Evolutionary conservation across 2,888 invertebrate genomes (phyloP), one percentile per base, ranked within the genome.

Genomic region (Azorinus chamasolen): DNA sequence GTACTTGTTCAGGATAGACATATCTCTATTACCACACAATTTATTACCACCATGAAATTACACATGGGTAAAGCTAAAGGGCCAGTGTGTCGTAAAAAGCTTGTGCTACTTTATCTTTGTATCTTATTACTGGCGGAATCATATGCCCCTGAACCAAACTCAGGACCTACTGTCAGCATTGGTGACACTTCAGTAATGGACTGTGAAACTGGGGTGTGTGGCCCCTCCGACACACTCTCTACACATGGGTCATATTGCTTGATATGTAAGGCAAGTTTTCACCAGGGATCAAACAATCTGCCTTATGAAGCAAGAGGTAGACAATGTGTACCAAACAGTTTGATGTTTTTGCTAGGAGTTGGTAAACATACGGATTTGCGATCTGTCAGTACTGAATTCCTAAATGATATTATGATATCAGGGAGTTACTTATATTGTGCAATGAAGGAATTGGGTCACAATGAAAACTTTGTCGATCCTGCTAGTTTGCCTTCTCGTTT

Each of bases 341-440:
- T 45, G 6, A 45, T 45, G 4, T 45, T 45, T 16, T 18, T 45
- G 20, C 20, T 18, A 8, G 45, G 6, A 45, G n/a, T 14, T 14
- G 5, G 20, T 18, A n/a, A 18, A n/a, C 4, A 20, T 8, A 20
- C n/a, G 5, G 45, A 45, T 45, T 18, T 45, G 45, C n/a, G 14
- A 8, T 32, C 10, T 4, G 10, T 32, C 32, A 4, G 10, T 4
- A 45, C 45, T 18, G 45, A 45, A 45, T 18, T n/a, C 14, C n/a
- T 45, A 3, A 4, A 45, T 45, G 45, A 45, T 45, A 16, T 45
- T 14, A n/a, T 45, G n/a, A 8, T 45, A 8, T n/a, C 45, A 18
- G 45, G 45, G n/a, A 45, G 45, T 20, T 20, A 8, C 20, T 20
- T 45, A 45, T 45, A 45, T 45, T 45, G 45, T 45, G 45, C 45